Evolutionary conservation across 2,113 vertebrate genomes (phyloP).

Genomic region (Lophura nycthemera): DNA sequence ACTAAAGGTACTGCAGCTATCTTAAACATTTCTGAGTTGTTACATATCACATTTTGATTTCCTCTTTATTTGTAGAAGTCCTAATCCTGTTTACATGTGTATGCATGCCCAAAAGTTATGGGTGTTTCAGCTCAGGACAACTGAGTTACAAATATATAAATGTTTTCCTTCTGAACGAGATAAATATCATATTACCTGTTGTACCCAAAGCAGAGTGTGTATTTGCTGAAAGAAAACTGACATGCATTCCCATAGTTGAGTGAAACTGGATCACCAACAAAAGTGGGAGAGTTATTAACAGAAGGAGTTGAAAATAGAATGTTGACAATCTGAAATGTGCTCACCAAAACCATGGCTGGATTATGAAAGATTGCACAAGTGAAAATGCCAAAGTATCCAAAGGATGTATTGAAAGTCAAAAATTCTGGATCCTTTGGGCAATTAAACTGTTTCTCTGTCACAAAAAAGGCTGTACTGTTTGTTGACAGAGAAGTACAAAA

Average conservation of each 20-base stretch:
- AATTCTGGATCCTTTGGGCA: slow-evolving; percentile 71
- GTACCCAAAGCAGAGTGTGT: slow-evolving; percentile 63
- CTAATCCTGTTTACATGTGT: not conserved
- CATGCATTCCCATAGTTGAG: slow-evolving; percentile 32
- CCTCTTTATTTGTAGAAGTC: not conserved
- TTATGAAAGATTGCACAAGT: slow-evolving; percentile 84
- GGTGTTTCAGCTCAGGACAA: not conserved
- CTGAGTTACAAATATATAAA: not conserved
- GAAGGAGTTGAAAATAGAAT: slow-evolving; percentile 52
- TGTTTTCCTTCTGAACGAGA: rapidly evolving
- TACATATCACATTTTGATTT: not conserved
- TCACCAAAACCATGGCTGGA: slow-evolving; percentile 74
- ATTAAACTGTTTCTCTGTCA: slow-evolving; percentile 78
- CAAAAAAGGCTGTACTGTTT: slow-evolving; percentile 80
- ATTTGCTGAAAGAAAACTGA: slow-evolving; percentile 76
- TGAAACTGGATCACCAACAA: slow-evolving; percentile 54
- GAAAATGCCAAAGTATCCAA: slow-evolving; percentile 85
- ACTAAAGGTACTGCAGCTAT: not conserved
- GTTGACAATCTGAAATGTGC: slow-evolving; percentile 71
- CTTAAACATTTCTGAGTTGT: not conserved
- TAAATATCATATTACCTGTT: slow-evolving; percentile 48
- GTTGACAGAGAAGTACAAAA: not conserved
- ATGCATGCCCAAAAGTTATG: not conserved
- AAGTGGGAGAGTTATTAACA: slow-evolving; percentile 45
- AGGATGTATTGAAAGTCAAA: slow-evolving; percentile 82